Percentiles rank a stretch among this genome's conserved stretches.
Evolutionary conservation across 2,113 vertebrate species (phyloP).

Genomic region (Collichthys lucidus): DNA sequence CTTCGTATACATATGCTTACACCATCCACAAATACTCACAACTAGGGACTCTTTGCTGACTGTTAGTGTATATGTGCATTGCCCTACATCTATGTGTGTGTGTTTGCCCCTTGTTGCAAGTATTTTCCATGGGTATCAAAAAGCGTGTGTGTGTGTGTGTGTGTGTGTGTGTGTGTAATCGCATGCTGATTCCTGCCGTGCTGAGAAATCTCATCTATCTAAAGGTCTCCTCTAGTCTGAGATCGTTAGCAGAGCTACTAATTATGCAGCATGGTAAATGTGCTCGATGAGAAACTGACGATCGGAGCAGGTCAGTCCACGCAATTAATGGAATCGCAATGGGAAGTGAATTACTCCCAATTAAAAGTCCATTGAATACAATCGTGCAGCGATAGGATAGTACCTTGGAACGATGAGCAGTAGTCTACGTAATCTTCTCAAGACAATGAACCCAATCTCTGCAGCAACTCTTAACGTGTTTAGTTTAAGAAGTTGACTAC

Average conservation of each 20-base stretch:
- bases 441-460: conserved; percentile 55
- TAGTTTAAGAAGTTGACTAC: conserved; percentile 32
- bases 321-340: conserved; percentile 80
- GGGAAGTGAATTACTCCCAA: conserved; percentile 81
- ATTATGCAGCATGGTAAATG: conserved; percentile 70
- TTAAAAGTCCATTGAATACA: conserved; percentile 80
- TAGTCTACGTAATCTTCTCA: conserved; percentile 69
- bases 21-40: neutral
- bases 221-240: conserved; percentile 69
- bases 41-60: neutral
- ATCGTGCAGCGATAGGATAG: conserved; percentile 60
- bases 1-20: conserved; percentile 34
- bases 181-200: conserved; percentile 45
- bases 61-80: neutral
- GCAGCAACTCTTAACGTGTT: conserved; percentile 21
- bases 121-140: neutral
- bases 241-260: conserved; percentile 69
- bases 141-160: conserved; percentile 15
- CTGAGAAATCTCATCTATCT: conserved; percentile 70
- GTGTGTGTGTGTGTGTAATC: conserved; percentile 3
- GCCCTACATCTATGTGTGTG: neutral
- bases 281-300: conserved; percentile 62
- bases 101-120: neutral
- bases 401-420: conserved; percentile 28
- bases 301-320: conserved; percentile 65